Percentiles rank a stretch among this genome's conserved stretches.
These are phyloP conservation scores for Chloroclysta siterata DNA, from an alignment of 2,888 invertebrate genomes.

Conservation along the genomic window DNA sequence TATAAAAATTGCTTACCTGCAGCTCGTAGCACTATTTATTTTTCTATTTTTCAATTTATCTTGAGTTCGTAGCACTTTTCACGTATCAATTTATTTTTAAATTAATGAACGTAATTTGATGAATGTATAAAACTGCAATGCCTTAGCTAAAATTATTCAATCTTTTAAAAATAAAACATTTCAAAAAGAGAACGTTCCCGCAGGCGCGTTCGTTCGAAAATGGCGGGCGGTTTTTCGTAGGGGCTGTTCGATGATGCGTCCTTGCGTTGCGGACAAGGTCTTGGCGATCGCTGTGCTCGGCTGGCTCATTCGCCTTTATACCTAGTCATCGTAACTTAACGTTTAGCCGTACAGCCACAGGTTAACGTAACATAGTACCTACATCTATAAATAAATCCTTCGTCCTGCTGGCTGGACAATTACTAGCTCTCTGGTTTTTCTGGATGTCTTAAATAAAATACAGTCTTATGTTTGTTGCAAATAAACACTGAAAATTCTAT, in stretches of 20 bases:
- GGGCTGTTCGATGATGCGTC: conserved; percentile 70
- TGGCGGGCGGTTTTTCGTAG: conserved; percentile 72
- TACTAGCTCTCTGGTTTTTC: conserved; percentile 38
- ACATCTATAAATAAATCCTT: conserved; percentile 45
- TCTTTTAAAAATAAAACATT: conserved; percentile 40
- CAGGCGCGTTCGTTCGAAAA: conserved; percentile 70
- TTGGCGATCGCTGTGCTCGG: conserved; percentile 71
- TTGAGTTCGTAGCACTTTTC: conserved; percentile 22
- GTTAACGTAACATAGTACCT: conserved; percentile 38
- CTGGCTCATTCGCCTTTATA: conserved; percentile 77
- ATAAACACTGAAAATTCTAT: background rate
- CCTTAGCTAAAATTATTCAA: conserved; percentile 21
- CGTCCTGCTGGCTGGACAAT: conserved; percentile 35
- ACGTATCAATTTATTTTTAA: conserved; percentile 9
- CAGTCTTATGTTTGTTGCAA: background rate
- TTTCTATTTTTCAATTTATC: background rate
- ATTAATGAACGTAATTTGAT: conserved; percentile 1
- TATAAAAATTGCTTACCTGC: conserved; percentile 18
- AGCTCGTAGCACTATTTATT: conserved; percentile 10
- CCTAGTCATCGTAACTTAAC: conserved; percentile 63
- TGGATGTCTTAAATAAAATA: conserved; percentile 25
- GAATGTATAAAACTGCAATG: conserved; percentile 14
- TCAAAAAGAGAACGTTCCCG: conserved; percentile 66
- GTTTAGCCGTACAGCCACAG: conserved; percentile 52
- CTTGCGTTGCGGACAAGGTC: conserved; percentile 81